These are phyloP conservation scores for Ridgeia piscesae DNA, from an alignment of 1,140 invertebrate species.

Conservation along the genomic window DNA sequence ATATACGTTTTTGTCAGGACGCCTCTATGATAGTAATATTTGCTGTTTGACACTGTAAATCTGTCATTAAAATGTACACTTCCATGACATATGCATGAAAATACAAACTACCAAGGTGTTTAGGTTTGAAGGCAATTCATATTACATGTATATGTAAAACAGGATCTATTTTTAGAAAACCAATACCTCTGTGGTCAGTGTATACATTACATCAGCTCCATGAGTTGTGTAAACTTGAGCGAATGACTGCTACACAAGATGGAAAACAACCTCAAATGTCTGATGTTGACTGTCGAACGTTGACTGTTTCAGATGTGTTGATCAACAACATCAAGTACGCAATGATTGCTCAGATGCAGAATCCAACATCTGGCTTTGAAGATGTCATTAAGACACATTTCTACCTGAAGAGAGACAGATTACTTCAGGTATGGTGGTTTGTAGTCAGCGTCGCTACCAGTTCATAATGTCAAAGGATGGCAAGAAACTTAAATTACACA, in stretches of 20 bases:
- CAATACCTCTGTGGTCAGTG: too few relatives aligned
- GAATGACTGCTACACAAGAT: not conserved
- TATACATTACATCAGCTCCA: too few relatives aligned
- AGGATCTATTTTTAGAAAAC: too few relatives aligned
- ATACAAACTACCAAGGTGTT: too few relatives aligned
- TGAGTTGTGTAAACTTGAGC: not conserved
- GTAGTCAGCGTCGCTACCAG: too few relatives aligned
- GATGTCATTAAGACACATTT: conserved; percentile 40
- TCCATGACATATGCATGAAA: too few relatives aligned
- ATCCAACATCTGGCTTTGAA: conserved; percentile 41
- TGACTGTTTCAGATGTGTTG: conserved; percentile 31
- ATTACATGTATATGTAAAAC: too few relatives aligned
- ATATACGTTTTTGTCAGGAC: too few relatives aligned
- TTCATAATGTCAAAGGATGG: conserved; percentile 29
- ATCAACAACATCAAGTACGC: conserved; percentile 44
- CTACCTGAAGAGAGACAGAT: conserved; percentile 38
- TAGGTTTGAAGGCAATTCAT: too few relatives aligned
- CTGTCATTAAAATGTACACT: too few relatives aligned
- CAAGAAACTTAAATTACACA: conserved; percentile 20
- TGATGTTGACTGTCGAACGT: not conserved
- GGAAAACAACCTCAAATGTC: not conserved
- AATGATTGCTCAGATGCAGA: conserved; percentile 39
- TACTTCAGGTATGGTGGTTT: conserved; percentile 34
- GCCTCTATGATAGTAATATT: too few relatives aligned
- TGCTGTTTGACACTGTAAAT: too few relatives aligned